Percentiles rank a stretch among this genome's conserved stretches.
Conservation (phyloP, 2,797 vertebrate genomes). For the Peromyscus attwateri region DNA sequence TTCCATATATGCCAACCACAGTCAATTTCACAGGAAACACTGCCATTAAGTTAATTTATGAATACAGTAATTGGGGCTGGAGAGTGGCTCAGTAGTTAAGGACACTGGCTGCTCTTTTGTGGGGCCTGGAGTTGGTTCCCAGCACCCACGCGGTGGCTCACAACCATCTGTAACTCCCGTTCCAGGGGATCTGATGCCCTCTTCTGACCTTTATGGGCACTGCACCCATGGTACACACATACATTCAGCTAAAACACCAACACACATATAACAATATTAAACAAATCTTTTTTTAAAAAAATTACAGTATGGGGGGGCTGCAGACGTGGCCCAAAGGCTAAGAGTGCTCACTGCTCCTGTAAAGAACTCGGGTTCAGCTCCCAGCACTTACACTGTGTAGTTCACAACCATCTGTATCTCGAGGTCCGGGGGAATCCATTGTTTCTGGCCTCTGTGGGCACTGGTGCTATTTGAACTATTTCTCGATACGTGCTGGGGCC, state of each 20-base stretch:
- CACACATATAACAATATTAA: background rate
- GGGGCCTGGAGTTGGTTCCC: background rate
- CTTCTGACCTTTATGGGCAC: background rate
- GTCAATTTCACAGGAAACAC: conserved; percentile 45
- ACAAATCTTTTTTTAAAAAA: background rate
- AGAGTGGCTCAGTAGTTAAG: background rate
- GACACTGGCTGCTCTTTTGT: background rate
- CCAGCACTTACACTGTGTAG: background rate
- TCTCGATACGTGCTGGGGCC: background rate
- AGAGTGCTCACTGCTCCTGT: background rate
- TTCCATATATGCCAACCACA: conserved; percentile 8
- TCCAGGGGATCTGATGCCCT: background rate
- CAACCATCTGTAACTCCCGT: background rate
- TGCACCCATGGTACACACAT: background rate
- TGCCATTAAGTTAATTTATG: conserved; percentile 13
- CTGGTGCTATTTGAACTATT: background rate
- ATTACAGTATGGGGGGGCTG: too few species aligned
- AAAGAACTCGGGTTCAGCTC: too few species aligned
- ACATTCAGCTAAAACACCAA: too few species aligned
- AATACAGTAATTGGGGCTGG: background rate
- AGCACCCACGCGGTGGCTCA: background rate
- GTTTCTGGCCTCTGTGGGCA: background rate
- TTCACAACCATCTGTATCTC: background rate
- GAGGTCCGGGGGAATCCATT: background rate
- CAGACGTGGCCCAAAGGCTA: background rate